Evolutionary conservation across 2,888 invertebrate genomes (phyloP), one percentile per base, ranked within the genome.

Genomic region (Polydrusus pterygomalis): DNA sequence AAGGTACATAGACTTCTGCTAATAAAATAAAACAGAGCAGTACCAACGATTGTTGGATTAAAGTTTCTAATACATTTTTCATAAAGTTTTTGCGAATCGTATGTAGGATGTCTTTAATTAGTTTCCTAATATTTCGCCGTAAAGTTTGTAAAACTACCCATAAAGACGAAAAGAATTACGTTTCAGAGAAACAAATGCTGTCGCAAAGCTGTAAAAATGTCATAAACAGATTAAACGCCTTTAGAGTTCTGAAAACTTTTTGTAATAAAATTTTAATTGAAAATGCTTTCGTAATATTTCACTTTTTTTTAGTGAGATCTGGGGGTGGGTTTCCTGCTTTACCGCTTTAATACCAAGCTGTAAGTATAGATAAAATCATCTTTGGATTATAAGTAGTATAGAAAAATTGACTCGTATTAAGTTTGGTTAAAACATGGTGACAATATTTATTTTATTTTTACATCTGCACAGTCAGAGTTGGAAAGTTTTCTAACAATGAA

Each of bases 101-200:
- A 18, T 38, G 17, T 25, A n/a, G n/a, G n/a, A 54, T 54, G 56
- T 68, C 7, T 20, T 68, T 56, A 69, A 69, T 69, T 69, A 34
- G n/a, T 40, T 56, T 56, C 43, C 18, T 69, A 56, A 69, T 69
- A 56, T 69, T 69, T 69, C 20, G 43, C 18, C 56, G 56, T 69
- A 69, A 69, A 69, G 10, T 69, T 68, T 58, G 43, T 40, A 43
- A 20, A 69, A 69, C 56, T 69, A 69, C 58, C 56, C 56, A 69
- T 69, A 69, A 69, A 58, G 58, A 20, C 40, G 20, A 43, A 15
- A 54, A 51, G 51, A 34, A 34, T 67, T 30, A n/a, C 15, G 10
- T 51, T 51, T 51, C 2, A 18, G 18, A 20, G 51, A 18, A 18
- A 51, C 51, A 51, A 51, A 51, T 51, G 18, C 18, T 20, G 51